A percentile compares a stretch with the other conserved stretches of the same genome.
phyloP scores from a whole-genome alignment of 2,888 invertebrate species.

The Pristionchus japonicus region DNA sequence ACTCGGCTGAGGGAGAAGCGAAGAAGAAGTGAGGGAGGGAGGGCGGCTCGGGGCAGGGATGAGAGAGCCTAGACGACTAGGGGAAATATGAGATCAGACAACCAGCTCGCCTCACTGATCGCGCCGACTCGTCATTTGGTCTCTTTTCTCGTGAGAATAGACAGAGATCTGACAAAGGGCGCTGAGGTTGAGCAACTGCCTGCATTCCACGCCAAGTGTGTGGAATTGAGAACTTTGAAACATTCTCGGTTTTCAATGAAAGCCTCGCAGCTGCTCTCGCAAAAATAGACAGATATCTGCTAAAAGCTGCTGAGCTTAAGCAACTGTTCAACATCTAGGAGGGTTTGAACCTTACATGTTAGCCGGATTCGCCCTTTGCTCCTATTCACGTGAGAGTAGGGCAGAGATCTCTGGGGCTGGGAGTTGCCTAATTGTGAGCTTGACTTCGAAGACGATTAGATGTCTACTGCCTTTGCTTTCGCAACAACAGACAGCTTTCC shows the following conservation, averaged over 20 bases:
- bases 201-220: too few species aligned
- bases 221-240: too few species aligned
- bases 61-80: neutral
- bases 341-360: too few species aligned
- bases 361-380: too few species aligned
- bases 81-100: neutral
- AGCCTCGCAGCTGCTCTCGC: too few species aligned
- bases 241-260: too few species aligned
- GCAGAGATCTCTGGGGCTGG: too few species aligned
- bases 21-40: neutral
- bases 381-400: too few species aligned
- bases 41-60: neutral
- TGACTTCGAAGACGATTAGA: neutral
- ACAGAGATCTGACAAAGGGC: neutral
- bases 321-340: too few species aligned
- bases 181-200: too few species aligned
- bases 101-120: neutral
- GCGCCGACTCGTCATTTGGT: neutral
- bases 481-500: neutral
- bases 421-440: neutral
- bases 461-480: neutral
- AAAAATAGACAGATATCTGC: too few species aligned
- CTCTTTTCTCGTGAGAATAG: neutral
- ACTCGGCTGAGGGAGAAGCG: neutral
- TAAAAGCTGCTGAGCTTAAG: too few species aligned